These are phyloP conservation scores for Spodoptera frugiperda DNA, from an alignment of 1,140 invertebrate genomes.

Conservation along the genomic window DNA sequence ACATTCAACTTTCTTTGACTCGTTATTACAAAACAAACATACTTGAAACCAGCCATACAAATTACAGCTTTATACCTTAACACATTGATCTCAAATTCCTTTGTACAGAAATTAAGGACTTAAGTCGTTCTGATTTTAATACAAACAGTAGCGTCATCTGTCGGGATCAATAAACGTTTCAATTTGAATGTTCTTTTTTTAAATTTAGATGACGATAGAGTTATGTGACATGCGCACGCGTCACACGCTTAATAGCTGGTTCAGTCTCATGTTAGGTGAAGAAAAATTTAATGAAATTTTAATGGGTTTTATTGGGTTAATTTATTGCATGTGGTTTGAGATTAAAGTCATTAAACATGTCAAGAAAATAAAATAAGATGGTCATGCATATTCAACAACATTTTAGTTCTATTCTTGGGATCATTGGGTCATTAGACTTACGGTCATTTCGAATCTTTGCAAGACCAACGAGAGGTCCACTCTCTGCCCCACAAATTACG, in stretches of 20 bases:
- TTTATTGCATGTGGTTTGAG: too few relatives aligned
- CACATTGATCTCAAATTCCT: neutral
- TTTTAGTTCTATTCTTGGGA: too few relatives aligned
- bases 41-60: neutral
- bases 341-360: neutral
- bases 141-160: conserved; percentile 42
- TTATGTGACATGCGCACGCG: conserved; percentile 44
- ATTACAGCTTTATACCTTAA: neutral
- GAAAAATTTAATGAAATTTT: conserved; percentile 6
- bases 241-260: conserved; percentile 28
- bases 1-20: conserved; percentile 41
- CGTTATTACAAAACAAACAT: conserved; percentile 13
- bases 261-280: conserved; percentile 4
- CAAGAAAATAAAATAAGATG: neutral
- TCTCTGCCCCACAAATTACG: too few relatives aligned
- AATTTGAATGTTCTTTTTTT: conserved; percentile 43
- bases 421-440: too few relatives aligned
- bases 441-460: too few relatives aligned
- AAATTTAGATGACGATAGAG: conserved; percentile 42
- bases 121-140: neutral
- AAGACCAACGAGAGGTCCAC: too few relatives aligned
- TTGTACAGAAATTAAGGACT: neutral
- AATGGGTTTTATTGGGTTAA: neutral
- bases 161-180: conserved; percentile 45
- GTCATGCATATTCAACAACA: too few relatives aligned